Percentiles rank a stretch among this genome's conserved stretches.
Evolutionary conservation across 2,113 vertebrate genomes (phyloP).

Genomic region (Marmota flaviventris): DNA sequence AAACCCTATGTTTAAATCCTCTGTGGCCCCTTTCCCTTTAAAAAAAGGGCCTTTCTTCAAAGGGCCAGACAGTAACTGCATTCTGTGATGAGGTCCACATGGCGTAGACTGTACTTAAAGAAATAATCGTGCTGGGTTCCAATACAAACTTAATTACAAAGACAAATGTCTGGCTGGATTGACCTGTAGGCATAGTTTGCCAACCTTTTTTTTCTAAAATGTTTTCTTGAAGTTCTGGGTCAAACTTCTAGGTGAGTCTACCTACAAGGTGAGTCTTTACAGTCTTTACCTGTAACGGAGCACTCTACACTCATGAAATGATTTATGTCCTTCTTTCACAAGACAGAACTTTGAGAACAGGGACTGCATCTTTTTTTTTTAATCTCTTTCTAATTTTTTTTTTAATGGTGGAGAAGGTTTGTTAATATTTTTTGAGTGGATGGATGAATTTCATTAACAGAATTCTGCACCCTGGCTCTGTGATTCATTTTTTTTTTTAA

Average conservation of each 20-base stretch:
- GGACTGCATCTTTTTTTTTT: not conserved
- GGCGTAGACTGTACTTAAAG: not conserved
- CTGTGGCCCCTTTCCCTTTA: not conserved
- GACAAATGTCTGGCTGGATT: not conserved
- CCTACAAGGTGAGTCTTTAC: too few species aligned
- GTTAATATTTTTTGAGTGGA: constrained; percentile 57
- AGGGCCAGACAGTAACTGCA: not conserved
- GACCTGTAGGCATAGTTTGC: not conserved
- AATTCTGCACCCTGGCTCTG: not conserved
- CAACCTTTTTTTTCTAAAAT: not conserved
- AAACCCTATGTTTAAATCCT: not conserved
- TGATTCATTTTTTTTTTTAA: constrained; percentile 57
- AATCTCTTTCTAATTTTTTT: constrained; percentile 49
- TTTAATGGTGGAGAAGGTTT: not conserved
- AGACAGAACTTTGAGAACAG: constrained; percentile 1
- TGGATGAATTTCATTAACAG: constrained; percentile 66
- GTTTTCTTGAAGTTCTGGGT: not conserved
- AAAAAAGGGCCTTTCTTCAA: not conserved
- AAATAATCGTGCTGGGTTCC: not conserved
- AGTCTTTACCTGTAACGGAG: not conserved
- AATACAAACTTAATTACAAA: constrained; percentile 23
- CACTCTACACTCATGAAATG: not conserved
- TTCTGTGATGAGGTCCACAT: not conserved
- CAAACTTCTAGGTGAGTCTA: not conserved
- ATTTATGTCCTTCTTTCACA: not conserved